phyloP scores from a whole-genome alignment of 37 sponge, comb jelly and placozoan species.

The Tethya wilhelma region DNA sequence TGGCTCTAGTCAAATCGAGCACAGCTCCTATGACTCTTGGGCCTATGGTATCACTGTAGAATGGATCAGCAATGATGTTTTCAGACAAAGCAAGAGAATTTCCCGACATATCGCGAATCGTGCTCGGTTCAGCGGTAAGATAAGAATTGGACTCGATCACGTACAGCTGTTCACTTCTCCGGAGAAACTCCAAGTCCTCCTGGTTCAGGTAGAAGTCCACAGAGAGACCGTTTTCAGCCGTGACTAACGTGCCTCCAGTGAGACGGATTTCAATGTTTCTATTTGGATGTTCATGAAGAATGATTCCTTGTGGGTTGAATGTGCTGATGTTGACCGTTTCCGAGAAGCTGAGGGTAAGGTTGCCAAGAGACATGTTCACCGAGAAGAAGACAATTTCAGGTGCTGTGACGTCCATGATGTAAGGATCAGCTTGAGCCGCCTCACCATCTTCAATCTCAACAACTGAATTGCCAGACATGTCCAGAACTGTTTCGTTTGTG shows the following conservation, averaged over 20 bases:
- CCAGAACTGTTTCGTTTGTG: slow-evolving; percentile 51
- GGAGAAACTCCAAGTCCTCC: slow-evolving; percentile 63
- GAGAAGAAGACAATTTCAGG: slow-evolving; percentile 62
- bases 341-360: slow-evolving; percentile 67
- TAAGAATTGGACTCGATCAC: slow-evolving; percentile 34
- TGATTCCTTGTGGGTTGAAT: slow-evolving; percentile 67
- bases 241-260: slow-evolving; percentile 65
- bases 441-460: slow-evolving; percentile 14
- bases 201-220: slow-evolving; percentile 65
- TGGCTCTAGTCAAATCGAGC: slow-evolving; percentile 59
- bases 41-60: slow-evolving; percentile 53
- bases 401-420: slow-evolving; percentile 61
- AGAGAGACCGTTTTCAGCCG: slow-evolving; percentile 61
- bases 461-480: slow-evolving; percentile 70
- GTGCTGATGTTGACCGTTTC: slow-evolving; percentile 82
- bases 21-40: slow-evolving; percentile 53
- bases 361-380: slow-evolving; percentile 87
- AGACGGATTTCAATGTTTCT: slow-evolving; percentile 51
- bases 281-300: slow-evolving; percentile 20
- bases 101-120: slow-evolving; percentile 75
- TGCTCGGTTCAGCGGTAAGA: slow-evolving; percentile 49
- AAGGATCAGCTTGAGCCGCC: slow-evolving; percentile 38
- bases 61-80: slow-evolving; percentile 32
- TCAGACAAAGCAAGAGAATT: slow-evolving; percentile 41
- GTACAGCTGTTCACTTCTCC: slow-evolving; percentile 21